These are phyloP conservation scores for Papilio protenor DNA, from an alignment of 2,888 invertebrate genomes.

Conservation along the genomic window DNA sequence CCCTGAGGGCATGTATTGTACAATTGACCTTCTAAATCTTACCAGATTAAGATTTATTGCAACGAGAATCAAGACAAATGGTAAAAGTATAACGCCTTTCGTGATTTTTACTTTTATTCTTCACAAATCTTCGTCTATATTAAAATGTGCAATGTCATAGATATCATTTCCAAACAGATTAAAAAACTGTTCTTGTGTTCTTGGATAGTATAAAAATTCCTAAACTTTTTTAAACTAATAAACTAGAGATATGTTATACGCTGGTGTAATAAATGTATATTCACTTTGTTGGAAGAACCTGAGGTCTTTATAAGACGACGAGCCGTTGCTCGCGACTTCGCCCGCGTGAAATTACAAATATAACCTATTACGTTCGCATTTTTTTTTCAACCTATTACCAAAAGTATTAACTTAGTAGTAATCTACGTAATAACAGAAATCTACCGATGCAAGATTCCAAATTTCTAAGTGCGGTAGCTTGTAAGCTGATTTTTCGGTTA, in stretches of 20 bases:
- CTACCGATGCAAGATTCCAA: too few relatives aligned
- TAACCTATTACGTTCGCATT: too few relatives aligned
- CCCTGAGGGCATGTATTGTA: slow-evolving; percentile 1
- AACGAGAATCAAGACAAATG: slow-evolving; percentile 28
- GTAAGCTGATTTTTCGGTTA: too few relatives aligned
- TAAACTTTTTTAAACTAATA: background rate
- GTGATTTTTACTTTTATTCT: background rate
- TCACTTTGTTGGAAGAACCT: too few relatives aligned
- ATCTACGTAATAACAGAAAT: too few relatives aligned
- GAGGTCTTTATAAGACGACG: too few relatives aligned
- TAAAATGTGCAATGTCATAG: background rate
- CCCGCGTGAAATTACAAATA: too few relatives aligned
- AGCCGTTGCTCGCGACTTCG: too few relatives aligned
- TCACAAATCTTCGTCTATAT: background rate
- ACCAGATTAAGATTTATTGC: slow-evolving; percentile 39
- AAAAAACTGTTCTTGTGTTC: background rate
- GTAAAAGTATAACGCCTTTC: slow-evolving; percentile 1
- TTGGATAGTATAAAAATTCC: background rate
- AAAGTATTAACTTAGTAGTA: too few relatives aligned
- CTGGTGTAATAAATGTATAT: background rate
- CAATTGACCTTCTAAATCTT: slow-evolving; percentile 35
- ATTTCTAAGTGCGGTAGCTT: too few relatives aligned
- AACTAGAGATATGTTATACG: background rate
- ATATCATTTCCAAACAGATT: background rate
- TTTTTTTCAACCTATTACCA: too few relatives aligned